Base-by-base conservation (phyloP, 2,888 invertebrate genomes). In the Cistogaster globosa region DNA sequence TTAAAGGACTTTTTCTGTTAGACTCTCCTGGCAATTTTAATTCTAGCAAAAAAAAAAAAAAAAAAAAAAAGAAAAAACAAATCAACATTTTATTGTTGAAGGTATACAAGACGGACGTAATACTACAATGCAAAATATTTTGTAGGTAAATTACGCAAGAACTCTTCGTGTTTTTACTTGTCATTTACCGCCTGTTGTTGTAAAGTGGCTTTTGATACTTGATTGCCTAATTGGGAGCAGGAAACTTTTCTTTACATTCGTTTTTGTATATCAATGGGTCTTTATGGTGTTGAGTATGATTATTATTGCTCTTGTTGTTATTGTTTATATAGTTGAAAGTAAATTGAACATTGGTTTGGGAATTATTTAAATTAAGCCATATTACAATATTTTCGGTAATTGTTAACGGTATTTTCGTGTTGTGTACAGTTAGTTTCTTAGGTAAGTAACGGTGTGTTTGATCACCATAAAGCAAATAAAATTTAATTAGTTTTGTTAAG, bases 281-380 rank as follows among this genome's bases (percentile, higher is more conserved):
- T 78, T 85, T 72, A 81, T 75, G 77, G 77, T 71, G 82, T 82
- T 78, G 74, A 65, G 58, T 78, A 65, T 75, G 82, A 85, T 85
- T 85, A 79, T 85, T 79, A 82, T 75, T 58, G 76, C 55, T 58
- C n/a, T 63, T 75, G 68, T 57, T 62, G 42, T 58, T 74, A 53
- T 55, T 72, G 60, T 62, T 69, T 36, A 36, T n/a, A 12, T 63
- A 32, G 60, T 32, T 42, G 20, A 51, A 55, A 62, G 58, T 60
- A 51, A 65, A 77, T 81, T 81, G 60, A 60, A 78, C 89, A 90
- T 90, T 91, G 91, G 90, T 89, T 86, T 88, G 89, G 91, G 91
- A 91, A 88, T 89, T 88, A 90, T 90, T 90, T 91, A 91, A 90
- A 91, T 91, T 90, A 90, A 90, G 90, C 88, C 89, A 88, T 90